Base-by-base conservation (phyloP, 2,113 vertebrate genomes). In the Hipposideros armiger region DNA sequence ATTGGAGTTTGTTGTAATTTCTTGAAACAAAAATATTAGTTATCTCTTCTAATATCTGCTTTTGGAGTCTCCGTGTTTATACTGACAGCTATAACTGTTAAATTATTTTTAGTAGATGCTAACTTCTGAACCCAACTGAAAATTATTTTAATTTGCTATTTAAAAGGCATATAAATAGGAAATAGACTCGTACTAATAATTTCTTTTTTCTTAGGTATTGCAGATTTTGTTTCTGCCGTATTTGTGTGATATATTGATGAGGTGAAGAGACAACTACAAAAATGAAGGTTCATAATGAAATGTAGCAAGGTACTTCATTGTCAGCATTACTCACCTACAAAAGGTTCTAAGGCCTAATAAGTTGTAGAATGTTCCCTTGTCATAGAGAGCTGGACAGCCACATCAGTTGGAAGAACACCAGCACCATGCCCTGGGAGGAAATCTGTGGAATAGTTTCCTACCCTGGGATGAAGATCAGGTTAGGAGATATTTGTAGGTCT, bases 211-310 rank as follows among this genome's bases (percentile, higher is more conserved):
- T 95, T 96, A 99, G 99, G 99, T 92, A 99, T 99, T 91, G 99
- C 99, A 67, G 99, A 99, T 96, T 98, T 97, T 5, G 99, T 99
- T 85, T 98, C 99, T 84, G 98, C 98, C 40, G 98, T 99, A 72
- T 98, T 98, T 96, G 98, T 99, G 87, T 99, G 98, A 99, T 10
- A 1, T 36, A 5, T 73, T 32, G 66, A 20, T 7, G 0, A 32
- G 36, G 50, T 67, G 70, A 76, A 66, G 73, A 91, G 30, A 87
- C 8, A 11, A 1, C 13, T 32, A 69, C 11, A 10, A 70, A 90
- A 13, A 77, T 36, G 80, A 90, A 90, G 36, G 1, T 19, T 90
- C n/a, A 3, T 5, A 22, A n/a, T 58, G 11, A 58, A 11, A 8
- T 16, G 3, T 42, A 66, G 64, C 15, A 17, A 50, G 19, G 22